Evolutionary conservation across 2,888 invertebrate species (phyloP).

Genomic region (Heteromyza rotundicornis): DNA sequence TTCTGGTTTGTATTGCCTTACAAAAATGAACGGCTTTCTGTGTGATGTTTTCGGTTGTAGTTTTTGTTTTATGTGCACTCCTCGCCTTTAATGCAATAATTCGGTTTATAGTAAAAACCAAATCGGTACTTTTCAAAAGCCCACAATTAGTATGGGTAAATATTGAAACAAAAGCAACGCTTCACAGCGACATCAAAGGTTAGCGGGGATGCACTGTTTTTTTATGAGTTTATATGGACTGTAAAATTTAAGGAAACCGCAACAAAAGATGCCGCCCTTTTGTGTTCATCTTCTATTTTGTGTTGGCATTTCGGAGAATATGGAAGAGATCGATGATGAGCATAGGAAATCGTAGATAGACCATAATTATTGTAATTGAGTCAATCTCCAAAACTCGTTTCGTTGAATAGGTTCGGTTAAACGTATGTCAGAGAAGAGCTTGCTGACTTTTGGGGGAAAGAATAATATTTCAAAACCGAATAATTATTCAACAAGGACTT

Average conservation of each 20-base stretch:
- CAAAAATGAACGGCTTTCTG: slow-evolving; percentile 31
- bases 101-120: slow-evolving; percentile 18
- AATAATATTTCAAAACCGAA: too few species aligned
- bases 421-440: too few species aligned
- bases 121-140: slow-evolving; percentile 26
- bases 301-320: too few species aligned
- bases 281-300: neutral
- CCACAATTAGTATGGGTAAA: slow-evolving; percentile 31
- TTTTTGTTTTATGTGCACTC: neutral
- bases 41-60: slow-evolving; percentile 24
- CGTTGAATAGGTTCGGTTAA: too few species aligned
- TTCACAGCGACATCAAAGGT: slow-evolving; percentile 26
- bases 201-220: slow-evolving; percentile 22
- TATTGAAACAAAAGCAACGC: slow-evolving; percentile 26
- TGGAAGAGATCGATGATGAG: too few species aligned
- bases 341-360: too few species aligned
- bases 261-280: slow-evolving; percentile 23
- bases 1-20: slow-evolving; percentile 20
- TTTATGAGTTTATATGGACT: neutral
- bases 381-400: too few species aligned
- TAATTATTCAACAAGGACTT: too few species aligned
- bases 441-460: too few species aligned
- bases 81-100: slow-evolving; percentile 13
- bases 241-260: slow-evolving; percentile 8
- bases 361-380: too few species aligned